A percentile compares a stretch with the other conserved stretches of the same genome.
phyloP scores from a whole-genome alignment of 1,140 invertebrate genomes.

The Macrotrachela quadricornifera region DNA sequence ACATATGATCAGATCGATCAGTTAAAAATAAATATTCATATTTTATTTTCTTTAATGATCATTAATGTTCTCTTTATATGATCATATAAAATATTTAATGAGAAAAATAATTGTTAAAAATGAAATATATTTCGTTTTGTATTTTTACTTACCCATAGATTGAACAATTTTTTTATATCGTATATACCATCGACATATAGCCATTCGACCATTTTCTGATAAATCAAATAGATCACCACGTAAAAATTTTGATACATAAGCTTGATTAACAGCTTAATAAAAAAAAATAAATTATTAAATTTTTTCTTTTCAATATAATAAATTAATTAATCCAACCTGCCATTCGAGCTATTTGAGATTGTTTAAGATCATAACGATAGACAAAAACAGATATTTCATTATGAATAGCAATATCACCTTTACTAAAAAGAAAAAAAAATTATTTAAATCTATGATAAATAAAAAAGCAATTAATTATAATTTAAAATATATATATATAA shows the following conservation, averaged over 20 bases:
- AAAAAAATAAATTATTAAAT: background rate
- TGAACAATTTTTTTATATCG: constrained; percentile 14
- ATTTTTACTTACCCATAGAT: too few species aligned
- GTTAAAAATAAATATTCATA: too few species aligned
- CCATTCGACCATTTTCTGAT: constrained; percentile 21
- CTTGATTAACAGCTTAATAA: constrained; percentile 18
- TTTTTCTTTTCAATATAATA: background rate
- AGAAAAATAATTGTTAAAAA: too few species aligned
- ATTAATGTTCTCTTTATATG: too few species aligned
- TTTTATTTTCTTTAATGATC: too few species aligned
- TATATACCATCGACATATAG: constrained; percentile 24
- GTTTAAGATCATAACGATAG: constrained; percentile 21
- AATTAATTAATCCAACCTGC: constrained; percentile 13
- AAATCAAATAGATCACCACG: constrained; percentile 23
- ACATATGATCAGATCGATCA: too few species aligned
- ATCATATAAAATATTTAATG: too few species aligned
- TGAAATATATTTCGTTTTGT: too few species aligned
- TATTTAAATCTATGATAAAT: background rate
- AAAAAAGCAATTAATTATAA: too few species aligned
- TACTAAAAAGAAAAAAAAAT: constrained; percentile 12
- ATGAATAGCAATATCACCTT: constrained; percentile 18
- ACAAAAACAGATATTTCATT: constrained; percentile 23
- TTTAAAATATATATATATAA: too few species aligned
- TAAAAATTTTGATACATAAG: constrained; percentile 24
- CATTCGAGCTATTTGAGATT: constrained; percentile 25